Evolutionary conservation across 2,113 vertebrate species (phyloP).

Genomic region (Calidris pugnax): DNA sequence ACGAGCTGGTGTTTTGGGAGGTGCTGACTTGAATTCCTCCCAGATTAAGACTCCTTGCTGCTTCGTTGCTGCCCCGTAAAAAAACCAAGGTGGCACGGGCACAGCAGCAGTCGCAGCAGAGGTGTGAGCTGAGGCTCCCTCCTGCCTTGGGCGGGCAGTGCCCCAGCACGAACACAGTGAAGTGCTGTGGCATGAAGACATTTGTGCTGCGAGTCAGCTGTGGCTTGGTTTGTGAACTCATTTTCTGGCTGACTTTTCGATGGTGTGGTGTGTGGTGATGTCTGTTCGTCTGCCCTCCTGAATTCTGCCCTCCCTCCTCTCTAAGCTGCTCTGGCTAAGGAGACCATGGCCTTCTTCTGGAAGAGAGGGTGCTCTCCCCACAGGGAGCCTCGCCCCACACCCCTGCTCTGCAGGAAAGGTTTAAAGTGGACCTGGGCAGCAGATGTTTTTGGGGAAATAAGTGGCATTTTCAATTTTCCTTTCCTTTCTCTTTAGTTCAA

Average conservation of each 20-base stretch:
- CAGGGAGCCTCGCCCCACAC: rapidly evolving
- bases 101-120: neutral
- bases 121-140: neutral
- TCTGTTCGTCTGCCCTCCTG: neutral
- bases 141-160: rapidly evolving
- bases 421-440: neutral
- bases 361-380: neutral
- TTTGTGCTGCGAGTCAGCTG: neutral
- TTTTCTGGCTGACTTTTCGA: neutral
- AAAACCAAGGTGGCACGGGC: neutral
- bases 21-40: neutral
- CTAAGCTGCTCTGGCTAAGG: neutral
- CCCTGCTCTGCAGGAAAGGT: neutral
- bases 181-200: neutral
- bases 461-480: neutral
- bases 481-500: neutral
- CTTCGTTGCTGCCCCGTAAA: neutral
- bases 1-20: neutral
- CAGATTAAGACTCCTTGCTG: neutral
- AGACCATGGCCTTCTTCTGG: neutral
- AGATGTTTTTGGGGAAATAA: neutral
- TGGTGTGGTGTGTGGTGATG: rapidly evolving
- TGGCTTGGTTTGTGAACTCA: neutral
- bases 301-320: neutral
- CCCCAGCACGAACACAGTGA: rapidly evolving